Evolutionary conservation across 1,140 invertebrate genomes (phyloP), one percentile per base, ranked within the genome.

Genomic region (Bombus waltoni): DNA sequence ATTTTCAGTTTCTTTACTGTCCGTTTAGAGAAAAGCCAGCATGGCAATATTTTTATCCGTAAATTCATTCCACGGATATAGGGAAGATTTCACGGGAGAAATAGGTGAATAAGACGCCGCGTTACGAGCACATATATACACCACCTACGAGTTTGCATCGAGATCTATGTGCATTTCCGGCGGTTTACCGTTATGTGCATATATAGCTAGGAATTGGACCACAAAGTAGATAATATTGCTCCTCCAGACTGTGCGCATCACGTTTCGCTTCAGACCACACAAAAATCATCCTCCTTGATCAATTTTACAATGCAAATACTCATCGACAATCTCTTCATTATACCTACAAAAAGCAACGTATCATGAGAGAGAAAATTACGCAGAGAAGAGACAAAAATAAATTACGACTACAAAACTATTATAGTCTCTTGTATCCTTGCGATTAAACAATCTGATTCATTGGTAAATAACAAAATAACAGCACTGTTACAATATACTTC

Each of bases 201-300:
- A 70, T 68, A 68, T 53, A n/a, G 40, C 83, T 68, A 66, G 76
- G 71, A 87, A 87, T 85, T 85, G 76, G 76, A 87, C 59, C 82
- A 74, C 68, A 85, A 85, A 70, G 62, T 47, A 65, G 76, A 73
- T 83, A 85, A 87, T 85, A 85, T 85, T 72, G 85, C 57, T 77
- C n/a, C 70, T 44, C 22, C 28, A n/a, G 53, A 65, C 75, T 22
- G 18, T 65, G 28, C 32, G 57, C 42, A 53, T 65, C 38, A 15
- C 40, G 42, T 68, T 68, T 73, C 53, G 4, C 25, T 22, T 78
- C 35, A 11, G 11, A 59, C 22, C 15, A 44, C n/a, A 22, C 8
- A 1, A 44, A 57, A 38, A 84, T 72, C 32, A 47, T 66, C 28
- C 13, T 44, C 13, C 11, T 25, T 53, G 4, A 40, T 13, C 11